Evolutionary conservation across 2,797 vertebrate genomes (phyloP).

Genomic region (Pseudochirops cupreus): DNA sequence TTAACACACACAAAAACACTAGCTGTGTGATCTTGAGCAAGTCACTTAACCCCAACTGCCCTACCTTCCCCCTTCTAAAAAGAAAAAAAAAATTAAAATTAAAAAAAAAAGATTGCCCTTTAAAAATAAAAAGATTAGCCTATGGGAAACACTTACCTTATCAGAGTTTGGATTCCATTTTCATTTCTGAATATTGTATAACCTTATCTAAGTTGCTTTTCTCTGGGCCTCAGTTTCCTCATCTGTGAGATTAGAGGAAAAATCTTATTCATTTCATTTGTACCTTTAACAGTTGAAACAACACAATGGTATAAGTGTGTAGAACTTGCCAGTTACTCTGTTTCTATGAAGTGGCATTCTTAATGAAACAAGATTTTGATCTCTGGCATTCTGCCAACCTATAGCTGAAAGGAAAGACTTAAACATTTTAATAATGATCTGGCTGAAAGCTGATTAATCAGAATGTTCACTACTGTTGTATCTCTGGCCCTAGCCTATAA

Average conservation of each 20-base stretch:
- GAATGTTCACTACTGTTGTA: not conserved
- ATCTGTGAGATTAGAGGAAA: not conserved
- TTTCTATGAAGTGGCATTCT: not conserved
- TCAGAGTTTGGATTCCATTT: not conserved
- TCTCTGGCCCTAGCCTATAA: not conserved
- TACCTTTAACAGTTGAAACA: not conserved
- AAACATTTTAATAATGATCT: slow-evolving; percentile 7
- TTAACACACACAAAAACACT: no score
- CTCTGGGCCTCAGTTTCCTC: not conserved
- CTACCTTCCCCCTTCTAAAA: no score
- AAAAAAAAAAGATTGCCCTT: no score
- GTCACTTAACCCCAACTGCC: no score
- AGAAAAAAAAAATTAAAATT: no score
- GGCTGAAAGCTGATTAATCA: not conserved
- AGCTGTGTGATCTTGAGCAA: no score
- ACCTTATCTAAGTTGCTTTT: not conserved
- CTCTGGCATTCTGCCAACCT: not conserved
- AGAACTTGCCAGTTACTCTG: not conserved
- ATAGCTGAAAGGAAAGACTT: not conserved
- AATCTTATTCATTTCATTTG: not conserved
- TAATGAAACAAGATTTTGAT: not conserved
- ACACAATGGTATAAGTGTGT: not conserved
- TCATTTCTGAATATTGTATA: not conserved
- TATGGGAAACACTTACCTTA: not conserved
- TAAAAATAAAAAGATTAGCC: not conserved